phyloP scores from a whole-genome alignment of 2,888 invertebrate species.

The Troilus luridus region DNA sequence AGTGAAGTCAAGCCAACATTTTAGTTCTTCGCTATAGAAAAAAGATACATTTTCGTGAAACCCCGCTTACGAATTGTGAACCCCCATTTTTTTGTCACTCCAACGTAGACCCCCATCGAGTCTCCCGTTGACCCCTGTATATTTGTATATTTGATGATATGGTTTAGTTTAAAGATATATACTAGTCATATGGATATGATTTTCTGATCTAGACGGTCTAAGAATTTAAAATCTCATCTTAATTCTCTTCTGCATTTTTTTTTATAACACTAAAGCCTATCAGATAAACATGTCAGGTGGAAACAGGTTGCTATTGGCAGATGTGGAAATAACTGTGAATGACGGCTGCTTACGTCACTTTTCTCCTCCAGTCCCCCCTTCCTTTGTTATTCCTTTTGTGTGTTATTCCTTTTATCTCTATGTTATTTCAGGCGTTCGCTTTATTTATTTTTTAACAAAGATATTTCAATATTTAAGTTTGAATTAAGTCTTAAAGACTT shows the following conservation, averaged over 20 bases:
- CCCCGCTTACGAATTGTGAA: no score
- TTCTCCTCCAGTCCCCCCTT: no score
- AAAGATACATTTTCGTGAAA: no score
- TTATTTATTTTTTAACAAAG: not conserved
- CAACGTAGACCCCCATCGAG: no score
- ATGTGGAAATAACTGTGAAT: conserved; percentile 27
- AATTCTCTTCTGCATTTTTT: not conserved
- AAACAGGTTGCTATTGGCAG: conserved; percentile 31
- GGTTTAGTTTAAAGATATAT: no score
- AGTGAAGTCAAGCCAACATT: no score
- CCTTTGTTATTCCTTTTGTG: not conserved
- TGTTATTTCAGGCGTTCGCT: not conserved
- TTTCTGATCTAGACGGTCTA: not conserved
- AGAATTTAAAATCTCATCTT: not conserved
- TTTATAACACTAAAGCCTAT: not conserved
- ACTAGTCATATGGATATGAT: not conserved
- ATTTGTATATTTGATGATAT: no score
- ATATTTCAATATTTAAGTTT: not conserved
- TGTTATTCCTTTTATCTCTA: not conserved
- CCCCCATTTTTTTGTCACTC: no score
- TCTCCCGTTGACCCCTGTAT: no score
- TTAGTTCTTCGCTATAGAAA: no score
- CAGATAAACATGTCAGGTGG: not conserved
- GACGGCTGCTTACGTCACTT: conserved; percentile 47
- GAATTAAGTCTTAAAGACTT: not conserved